phyloP scores from a whole-genome alignment of 2,113 vertebrate species.

The Myodes glareolus region DNA sequence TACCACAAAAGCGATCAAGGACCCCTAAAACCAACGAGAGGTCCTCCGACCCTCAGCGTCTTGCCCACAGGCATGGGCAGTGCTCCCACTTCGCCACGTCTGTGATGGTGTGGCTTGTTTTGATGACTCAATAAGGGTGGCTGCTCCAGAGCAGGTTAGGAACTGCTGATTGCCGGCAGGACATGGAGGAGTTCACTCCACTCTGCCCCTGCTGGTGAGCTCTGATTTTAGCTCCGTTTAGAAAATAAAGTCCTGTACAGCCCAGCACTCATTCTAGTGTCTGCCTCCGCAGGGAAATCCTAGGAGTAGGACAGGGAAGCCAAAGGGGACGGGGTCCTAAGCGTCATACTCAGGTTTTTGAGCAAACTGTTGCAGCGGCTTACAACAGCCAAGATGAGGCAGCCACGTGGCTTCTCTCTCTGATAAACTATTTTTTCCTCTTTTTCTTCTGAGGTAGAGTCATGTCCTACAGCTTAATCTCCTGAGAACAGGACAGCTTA shows the following conservation, averaged over 20 bases:
- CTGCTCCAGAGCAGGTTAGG: too few species aligned
- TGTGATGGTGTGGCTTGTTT: too few species aligned
- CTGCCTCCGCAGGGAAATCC: background rate
- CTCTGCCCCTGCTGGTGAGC: background rate
- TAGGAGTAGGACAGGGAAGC: too few species aligned
- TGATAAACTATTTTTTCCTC: background rate
- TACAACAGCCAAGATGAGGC: background rate
- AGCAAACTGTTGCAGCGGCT: background rate
- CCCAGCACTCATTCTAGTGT: background rate
- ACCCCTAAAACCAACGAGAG: too few species aligned
- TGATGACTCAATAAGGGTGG: accelerated
- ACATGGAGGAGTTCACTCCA: background rate
- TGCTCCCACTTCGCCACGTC: background rate
- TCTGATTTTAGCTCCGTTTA: accelerated
- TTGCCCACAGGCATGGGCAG: background rate
- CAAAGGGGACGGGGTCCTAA: too few species aligned
- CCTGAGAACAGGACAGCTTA: accelerated
- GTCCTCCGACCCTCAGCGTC: accelerated
- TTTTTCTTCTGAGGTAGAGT: background rate
- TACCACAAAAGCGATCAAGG: background rate
- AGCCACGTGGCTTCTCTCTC: background rate
- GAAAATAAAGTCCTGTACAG: background rate
- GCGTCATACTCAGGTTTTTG: background rate
- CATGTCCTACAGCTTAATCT: background rate
- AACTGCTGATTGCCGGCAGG: accelerated